Evolutionary conservation across 2,888 invertebrate genomes (phyloP), one percentile per base, ranked within the genome.

Genomic region (Endotricha flammealis): DNA sequence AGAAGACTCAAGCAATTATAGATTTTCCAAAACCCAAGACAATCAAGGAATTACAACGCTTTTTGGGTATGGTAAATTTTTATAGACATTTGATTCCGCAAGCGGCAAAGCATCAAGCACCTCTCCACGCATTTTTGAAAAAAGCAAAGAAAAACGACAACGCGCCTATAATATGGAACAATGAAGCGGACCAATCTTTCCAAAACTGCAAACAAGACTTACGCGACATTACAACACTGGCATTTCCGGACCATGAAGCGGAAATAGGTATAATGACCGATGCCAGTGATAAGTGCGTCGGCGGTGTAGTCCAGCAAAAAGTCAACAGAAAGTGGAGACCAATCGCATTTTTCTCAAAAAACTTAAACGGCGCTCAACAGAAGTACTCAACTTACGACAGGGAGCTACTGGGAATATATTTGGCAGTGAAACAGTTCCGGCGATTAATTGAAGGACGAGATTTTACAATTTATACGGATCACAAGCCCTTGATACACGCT

Each of bases 381-480:
- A 38, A 36, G 25, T 46, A 44, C 16, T 27, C 24, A 2, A 31
- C 43, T 1, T 46, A 43, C 20, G 48, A 48, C 12, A 14, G 39
- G 13, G 48, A 45, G 29, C 24, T 45, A 14, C 23, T 39, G 9
- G 48, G 38, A 6, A 38, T 43, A 11, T 48, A 44, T 20, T 7
- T 36, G 12, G 20, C 42, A 1, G 22, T 48, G 1, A 41, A 32
- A 13, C 24, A 43, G 17, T 43, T 43, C 24, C 14, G 38, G 22
- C 7, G 9, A 14, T 14, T 38, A 9, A 10, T 44, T 12, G 41
- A 44, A 34, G 40, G 33, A 5, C 10, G 39, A 5, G 8, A n/a
- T 5, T 12, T 43, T 2, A 38, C 29, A 29, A 22, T 39, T 1
- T 39, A 36, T 22, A 42, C 38, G 1, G 39, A 39, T 12, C 34